These are phyloP conservation scores for Oryctes rhinoceros DNA, from an alignment of 1,140 invertebrate species.

Conservation along the genomic window DNA sequence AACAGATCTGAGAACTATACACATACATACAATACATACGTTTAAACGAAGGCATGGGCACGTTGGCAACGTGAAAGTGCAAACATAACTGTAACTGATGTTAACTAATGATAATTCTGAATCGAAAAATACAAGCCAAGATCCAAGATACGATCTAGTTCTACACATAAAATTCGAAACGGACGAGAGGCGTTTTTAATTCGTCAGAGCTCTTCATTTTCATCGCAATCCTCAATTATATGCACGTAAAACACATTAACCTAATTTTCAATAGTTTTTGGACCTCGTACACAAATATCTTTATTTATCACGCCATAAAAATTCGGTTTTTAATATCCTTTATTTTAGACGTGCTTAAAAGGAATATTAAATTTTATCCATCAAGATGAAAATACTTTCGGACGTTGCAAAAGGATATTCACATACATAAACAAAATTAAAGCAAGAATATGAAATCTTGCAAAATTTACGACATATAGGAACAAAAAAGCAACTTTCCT, in stretches of 20 bases:
- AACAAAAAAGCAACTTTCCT: not conserved
- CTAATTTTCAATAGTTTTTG: conserved; percentile 16
- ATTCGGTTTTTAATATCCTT: not conserved
- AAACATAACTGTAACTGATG: conserved; percentile 25
- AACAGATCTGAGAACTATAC: too few relatives aligned
- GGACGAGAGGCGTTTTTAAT: not conserved
- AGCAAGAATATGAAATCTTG: not conserved
- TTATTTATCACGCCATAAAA: conserved; percentile 5
- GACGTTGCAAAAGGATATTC: not conserved
- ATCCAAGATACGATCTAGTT: conserved; percentile 16
- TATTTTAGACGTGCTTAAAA: not conserved
- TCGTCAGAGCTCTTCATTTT: conserved; percentile 11
- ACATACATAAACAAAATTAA: not conserved
- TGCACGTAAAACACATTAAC: conserved; percentile 30
- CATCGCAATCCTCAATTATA: conserved; percentile 1
- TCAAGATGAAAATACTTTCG: not conserved
- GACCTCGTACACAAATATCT: not conserved
- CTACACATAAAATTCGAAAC: not conserved
- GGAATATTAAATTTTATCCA: conserved; percentile 10
- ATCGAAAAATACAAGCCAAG: conserved; percentile 4
- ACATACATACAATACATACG: too few relatives aligned
- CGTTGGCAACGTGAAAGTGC: conserved; percentile 17
- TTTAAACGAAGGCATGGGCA: not conserved
- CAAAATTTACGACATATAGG: conserved; percentile 9
- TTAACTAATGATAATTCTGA: conserved; percentile 25